These are phyloP conservation scores for Mustelus asterias DNA, from an alignment of 2,113 vertebrate genomes.

Conservation along the genomic window DNA sequence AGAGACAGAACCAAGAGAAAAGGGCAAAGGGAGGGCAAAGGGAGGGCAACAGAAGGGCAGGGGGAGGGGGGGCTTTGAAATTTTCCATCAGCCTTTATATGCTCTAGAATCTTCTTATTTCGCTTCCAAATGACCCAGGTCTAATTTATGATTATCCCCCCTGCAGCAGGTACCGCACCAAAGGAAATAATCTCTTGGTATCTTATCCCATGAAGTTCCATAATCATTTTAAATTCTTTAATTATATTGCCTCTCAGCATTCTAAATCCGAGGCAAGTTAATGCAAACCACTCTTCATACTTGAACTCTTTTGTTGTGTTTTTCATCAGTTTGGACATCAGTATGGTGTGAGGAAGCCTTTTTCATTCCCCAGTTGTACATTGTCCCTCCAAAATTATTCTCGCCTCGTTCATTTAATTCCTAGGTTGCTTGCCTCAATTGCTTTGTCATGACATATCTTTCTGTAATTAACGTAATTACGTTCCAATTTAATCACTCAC, in stretches of 20 bases:
- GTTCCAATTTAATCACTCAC: neutral
- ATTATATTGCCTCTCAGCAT: neutral
- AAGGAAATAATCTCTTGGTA: neutral
- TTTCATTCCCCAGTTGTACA: neutral
- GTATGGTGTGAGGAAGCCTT: too few species aligned
- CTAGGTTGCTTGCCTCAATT: neutral
- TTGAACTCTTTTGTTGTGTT: neutral
- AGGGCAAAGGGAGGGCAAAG: neutral
- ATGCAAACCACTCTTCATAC: neutral
- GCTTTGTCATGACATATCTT: neutral
- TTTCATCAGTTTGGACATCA: neutral
- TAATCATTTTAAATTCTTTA: neutral
- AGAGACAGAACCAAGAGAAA: neutral
- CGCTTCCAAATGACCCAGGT: neutral
- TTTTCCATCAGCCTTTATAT: neutral
- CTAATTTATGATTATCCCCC: neutral
- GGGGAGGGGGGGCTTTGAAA: neutral
- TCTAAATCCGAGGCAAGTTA: neutral
- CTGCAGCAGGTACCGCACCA: neutral
- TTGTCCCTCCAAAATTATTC: neutral
- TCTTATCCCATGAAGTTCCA: neutral
- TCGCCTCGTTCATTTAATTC: neutral
- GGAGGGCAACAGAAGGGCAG: neutral
- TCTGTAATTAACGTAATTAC: conserved; percentile 28
- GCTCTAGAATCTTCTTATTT: neutral